Base-by-base conservation (phyloP, 2,888 invertebrate species). In the Piscicola geometra region DNA sequence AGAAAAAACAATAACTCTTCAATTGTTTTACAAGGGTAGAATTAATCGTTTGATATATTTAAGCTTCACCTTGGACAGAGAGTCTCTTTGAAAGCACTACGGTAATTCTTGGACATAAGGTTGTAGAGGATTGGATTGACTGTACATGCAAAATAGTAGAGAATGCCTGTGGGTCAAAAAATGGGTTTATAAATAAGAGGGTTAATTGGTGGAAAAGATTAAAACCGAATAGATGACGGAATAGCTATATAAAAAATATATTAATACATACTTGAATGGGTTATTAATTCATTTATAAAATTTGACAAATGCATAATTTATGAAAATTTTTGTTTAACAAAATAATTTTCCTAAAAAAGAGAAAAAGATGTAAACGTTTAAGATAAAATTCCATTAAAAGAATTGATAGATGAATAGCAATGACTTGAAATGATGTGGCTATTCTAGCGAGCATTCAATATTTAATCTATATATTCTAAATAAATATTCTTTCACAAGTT, bases 71-170 rank as follows among this genome's bases (percentile, higher is more conserved):
- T n/a, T 66, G 83, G 81, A 72, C 83, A 84, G 66, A 86, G 80
- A 9, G 86, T 86, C 75, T 86, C 93, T 90, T 92, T 93, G 86
- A 95, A 95, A 68, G 95, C 95, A 80, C 91, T 91, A 36, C 94
- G 89, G 85, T 95, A 96, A 85, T 94, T 93, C 85, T 92, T 90
- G 18, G 94, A 95, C 93, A 96, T 93, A 74, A 94, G 91, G 86
- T 95, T 93, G 87, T 96, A 96, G 60, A 95, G 89, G 79, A 95
- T 89, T 0, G 96, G 96, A 86, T 96, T 96, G 82, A 96, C 91
- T 81, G 93, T 93, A 9, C 95, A 93, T 12, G 94, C 94, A 81
- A 95, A 86, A 86, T 93, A 96, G 87, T 95, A 96, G 78, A 94
- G 89, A 0, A 95, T 89, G 0, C 96, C 96, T 79, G 78, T 18